A percentile compares a stretch with the other conserved stretches of the same genome.
Evolutionary conservation across 2,888 invertebrate species (phyloP).

Genomic region (Orthosia cruda): DNA sequence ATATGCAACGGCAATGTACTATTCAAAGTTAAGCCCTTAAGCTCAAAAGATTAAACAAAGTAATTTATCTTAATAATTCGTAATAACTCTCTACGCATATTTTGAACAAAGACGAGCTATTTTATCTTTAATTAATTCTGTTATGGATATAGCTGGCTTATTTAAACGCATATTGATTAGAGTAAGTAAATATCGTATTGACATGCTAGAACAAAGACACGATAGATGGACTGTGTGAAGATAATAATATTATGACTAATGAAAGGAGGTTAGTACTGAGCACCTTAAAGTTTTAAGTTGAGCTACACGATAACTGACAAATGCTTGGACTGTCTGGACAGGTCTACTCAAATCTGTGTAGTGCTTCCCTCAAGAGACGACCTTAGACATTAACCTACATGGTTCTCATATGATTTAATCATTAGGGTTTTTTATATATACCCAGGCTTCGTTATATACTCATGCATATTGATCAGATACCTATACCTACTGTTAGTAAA

Average conservation of each 20-base stretch:
- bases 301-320: no score
- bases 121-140: slow-evolving; percentile 33
- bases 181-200: not conserved
- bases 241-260: no score
- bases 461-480: slow-evolving; percentile 29
- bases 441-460: not conserved
- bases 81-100: slow-evolving; percentile 3
- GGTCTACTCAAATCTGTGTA: no score
- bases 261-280: no score
- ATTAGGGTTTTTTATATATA: no score
- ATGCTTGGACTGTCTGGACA: no score
- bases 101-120: slow-evolving; percentile 5
- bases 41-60: not conserved
- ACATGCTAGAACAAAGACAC: no score
- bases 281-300: no score
- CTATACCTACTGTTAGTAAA: not conserved
- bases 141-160: not conserved
- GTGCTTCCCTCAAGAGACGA: no score
- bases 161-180: not conserved
- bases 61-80: slow-evolving; percentile 23
- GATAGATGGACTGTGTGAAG: no score
- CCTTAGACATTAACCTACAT: no score
- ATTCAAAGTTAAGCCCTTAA: not conserved
- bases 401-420: no score
- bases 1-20: not conserved